Base-by-base conservation (phyloP, 2,113 vertebrate species). In the Gambusia holbrooki region DNA sequence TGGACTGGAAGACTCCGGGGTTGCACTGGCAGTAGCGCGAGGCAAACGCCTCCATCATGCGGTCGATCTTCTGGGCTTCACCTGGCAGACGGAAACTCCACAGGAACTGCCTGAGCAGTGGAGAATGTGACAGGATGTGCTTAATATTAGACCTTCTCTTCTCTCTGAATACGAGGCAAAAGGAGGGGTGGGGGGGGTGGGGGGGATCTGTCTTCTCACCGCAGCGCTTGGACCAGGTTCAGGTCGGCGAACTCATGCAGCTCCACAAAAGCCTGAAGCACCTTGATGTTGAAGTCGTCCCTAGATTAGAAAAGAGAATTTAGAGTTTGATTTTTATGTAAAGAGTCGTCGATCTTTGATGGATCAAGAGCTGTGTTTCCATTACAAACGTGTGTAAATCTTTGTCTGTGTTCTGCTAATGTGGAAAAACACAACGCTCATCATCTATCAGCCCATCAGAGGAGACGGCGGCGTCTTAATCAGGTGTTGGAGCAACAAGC, bases 201-300 rank as follows among this genome's bases (percentile, higher is more conserved):
- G 13, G n/a, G 28, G 4, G 3, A 27, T 42, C 5, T 8, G 14
- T 68, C n/a, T 12, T 69, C 95, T 94, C 79, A 99, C 98, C 98
- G 94, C 93, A 99, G 95, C 11, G 97, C 98, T 88, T 99, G 98
- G 40, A 99, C 98, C 4, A 99, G 96, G 93, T 99, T 99, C 89
- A 99, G 96, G 91, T 99, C 97, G 11, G 97, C 97, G 93, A 99
- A 99, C 93, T 99, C 98, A 74, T 99, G 97, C 87, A 99, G 96
- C 91, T 99, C 97, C 78, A 99, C 98, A 81, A 99, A 99, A 17
- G 98, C 97, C 84, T 97, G 97, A 69, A 99, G 96, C 89, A 99
- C 98, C 91, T 96, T 97, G 90, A 99, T 96, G 90, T 99, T 99
- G 93, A 99, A 99, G 68, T 99, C 98, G 77, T 99, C 97, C 90